Evolutionary conservation across 2,113 vertebrate genomes (phyloP), one percentile per base, ranked within the genome.

Genomic region (Lynx canadensis): DNA sequence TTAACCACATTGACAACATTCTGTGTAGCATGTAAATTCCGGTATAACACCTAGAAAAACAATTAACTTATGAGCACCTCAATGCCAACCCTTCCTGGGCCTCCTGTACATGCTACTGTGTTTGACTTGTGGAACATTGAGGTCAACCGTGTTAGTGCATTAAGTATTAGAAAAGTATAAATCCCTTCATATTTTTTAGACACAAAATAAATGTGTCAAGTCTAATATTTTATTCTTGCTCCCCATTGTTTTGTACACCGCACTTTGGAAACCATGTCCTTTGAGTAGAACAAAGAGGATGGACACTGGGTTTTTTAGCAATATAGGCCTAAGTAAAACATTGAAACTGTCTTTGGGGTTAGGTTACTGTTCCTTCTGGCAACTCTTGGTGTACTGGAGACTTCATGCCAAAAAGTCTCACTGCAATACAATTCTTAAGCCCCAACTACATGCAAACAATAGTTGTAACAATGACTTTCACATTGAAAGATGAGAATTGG

Each of bases 401-500:
- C 31, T 50, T 93, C 3, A 14, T 74, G 4, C 41, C 21, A 15
- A 79, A 90, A 82, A 60, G 25, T 80, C 65, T 57, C 29, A 73
- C 5, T 63, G 9, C 0, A 29, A 31, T 52, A 60, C 19, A 73
- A 27, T 90, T 90, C 33, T 63, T 87, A 63, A 93, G 38, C 38
- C 87, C 27, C 55, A 90, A 78, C 16, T 93, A 9, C 21, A 84
- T 84, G 29, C 7, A 86, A 29, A 83, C 38, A 76, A 57, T 86
- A 38, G 31, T 78, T 91, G 88, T 41, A 96, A 89, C 71, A 57
- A 41, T 80, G 63, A 87, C 11, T 96, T 95, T 79, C 63, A 92
- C 8, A 69, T 2, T 79, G 21, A 38, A 94, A 78, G 57, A 45
- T 29, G 76, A 50, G 52, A 78, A 63, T 60, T 74, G 13, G 31